Base-by-base conservation (phyloP, 2,888 invertebrate genomes). In the Sicus ferrugineus region DNA sequence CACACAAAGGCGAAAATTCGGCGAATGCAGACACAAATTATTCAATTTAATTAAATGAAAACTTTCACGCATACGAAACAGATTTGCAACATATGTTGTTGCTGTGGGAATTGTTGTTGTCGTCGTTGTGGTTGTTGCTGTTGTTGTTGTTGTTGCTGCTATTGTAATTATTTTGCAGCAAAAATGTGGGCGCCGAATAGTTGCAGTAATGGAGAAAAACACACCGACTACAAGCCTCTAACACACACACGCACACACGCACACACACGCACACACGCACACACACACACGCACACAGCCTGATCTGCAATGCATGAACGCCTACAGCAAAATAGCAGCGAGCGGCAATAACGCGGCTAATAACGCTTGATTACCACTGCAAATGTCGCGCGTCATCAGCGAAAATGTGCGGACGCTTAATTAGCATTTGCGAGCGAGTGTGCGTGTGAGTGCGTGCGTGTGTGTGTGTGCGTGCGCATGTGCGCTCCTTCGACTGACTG, bases 371-470 rank as follows among this genome's bases (percentile, higher is more conserved):
- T 65, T 50, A 52, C 64, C 16, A 23, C 23, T 31, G 34, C 64
- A 65, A 65, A 65, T 65, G 64, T 52, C 52, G 64, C 64, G n/a
- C 64, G 52, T 64, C 69, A 63, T 58, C 68, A 69, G 63, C 58
- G 58, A 46, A 42, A 69, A 67, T 52, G 42, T 23, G 62, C 11
- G 19, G 19, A 26, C 46, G 23, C 62, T 42, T 62, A 21, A 52
- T 52, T 42, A 28, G 62, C 46, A 38, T 16, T 19, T 19, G 14
- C 30, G 3, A 19, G 11, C 9, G 23, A 30, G 14, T 42, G 23
- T 62, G 46, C n/a, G 61, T 38, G 34, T 61, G 21, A 1, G 2
- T 34, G n/a, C n/a, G 5, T 59, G 61, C 16, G 30, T 62, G 54
- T 54, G 28, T 66, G 26, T 46, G 42, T 14, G 7, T 66, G 21